Evolutionary conservation across 1,140 invertebrate species (phyloP), one percentile per base, ranked within the genome.

Genomic region (Drosophila lacteicornis): DNA sequence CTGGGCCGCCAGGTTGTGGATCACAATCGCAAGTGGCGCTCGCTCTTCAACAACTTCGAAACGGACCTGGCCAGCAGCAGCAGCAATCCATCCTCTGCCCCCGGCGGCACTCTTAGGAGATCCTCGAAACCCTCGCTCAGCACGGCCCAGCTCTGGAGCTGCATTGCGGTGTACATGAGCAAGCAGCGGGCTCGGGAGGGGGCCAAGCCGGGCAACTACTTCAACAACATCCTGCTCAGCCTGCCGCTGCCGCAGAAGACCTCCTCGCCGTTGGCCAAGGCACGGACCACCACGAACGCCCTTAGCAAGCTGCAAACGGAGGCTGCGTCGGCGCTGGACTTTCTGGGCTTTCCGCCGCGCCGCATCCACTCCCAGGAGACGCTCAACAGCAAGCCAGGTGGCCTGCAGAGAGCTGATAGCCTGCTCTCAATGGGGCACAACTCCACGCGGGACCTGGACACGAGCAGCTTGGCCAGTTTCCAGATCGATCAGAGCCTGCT

Each of bases 121-220:
- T 27, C 63, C 0, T 40, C 42, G 2, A 82, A 81, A 25, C 56
- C 67, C 2, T 36, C 69, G 30, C 49, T 80, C 1, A 85, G 79
- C 60, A 91, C 85, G 2, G 80, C 88, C 11, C 75, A 85, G 43
- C 38, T 91, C 2, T 93, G 92, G 92, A 91, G 67, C 75, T 84
- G 91, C 43, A 91, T 97, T 33, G 95, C 96, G 3, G 94, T 95
- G 4, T 94, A 95, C 58, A 94, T 96, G 62, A 94, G 93, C 22
- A 95, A 94, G 74, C 93, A 93, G 50, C 73, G 80, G 0, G 79
- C 82, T 0, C 61, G 87, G 7, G 91, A 92, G 45, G 77, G 68
- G 15, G 27, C 70, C 30, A 76, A 73, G 62, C 78, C 91, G 2
- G 82, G 82, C 8, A 92, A 91, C 57, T 92, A 91, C 47, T 92